These are phyloP conservation scores for Gallinago nigripennis DNA, from an alignment of 2,797 vertebrate genomes.

Conservation along the genomic window DNA sequence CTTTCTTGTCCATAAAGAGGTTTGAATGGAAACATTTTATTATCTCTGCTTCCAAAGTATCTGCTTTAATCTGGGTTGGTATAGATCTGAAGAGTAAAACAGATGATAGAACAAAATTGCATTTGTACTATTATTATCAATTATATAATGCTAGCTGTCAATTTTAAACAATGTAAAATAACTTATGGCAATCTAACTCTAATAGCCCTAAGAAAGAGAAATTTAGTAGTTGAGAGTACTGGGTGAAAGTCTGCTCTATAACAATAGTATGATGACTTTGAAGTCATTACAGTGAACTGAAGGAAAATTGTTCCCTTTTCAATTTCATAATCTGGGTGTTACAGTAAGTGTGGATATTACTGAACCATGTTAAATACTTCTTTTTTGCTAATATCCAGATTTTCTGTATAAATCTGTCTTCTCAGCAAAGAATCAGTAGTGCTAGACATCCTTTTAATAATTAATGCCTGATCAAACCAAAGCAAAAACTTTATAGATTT, in stretches of 20 bases:
- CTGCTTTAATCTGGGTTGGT: background rate
- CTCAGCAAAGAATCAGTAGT: background rate
- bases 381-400: background rate
- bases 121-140: background rate
- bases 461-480: background rate
- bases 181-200: background rate
- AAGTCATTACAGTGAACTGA: background rate
- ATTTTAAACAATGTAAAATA: background rate
- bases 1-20: background rate
- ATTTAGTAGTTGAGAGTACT: background rate
- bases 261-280: background rate
- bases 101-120: background rate
- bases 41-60: background rate
- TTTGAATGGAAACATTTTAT: background rate
- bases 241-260: background rate
- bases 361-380: background rate
- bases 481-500: background rate
- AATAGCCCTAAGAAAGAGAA: background rate
- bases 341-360: background rate
- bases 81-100: background rate
- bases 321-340: background rate
- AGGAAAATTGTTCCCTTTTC: constrained; percentile 3
- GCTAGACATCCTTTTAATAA: background rate
- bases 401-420: background rate
- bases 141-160: background rate